Conservation (phyloP, 2,888 invertebrate species). For the Stenurella melanura region DNA sequence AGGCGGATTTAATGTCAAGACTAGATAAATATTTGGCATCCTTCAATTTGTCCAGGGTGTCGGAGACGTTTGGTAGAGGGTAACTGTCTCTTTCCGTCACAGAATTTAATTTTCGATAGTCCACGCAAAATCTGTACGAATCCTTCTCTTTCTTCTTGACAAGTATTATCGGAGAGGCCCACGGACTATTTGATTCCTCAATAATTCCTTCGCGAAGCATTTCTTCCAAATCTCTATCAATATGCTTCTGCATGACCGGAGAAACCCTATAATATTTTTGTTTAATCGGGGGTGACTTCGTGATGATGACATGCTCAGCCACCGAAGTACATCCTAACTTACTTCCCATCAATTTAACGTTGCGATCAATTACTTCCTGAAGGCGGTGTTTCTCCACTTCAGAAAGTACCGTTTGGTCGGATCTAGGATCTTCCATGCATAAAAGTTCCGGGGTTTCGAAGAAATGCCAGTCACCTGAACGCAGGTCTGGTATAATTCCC, state of each 20-base stretch:
- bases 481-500: slow-evolving; percentile 50
- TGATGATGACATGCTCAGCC: slow-evolving; percentile 40
- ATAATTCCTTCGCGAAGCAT: slow-evolving; percentile 53
- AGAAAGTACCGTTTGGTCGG: slow-evolving; percentile 7
- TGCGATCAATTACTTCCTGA: slow-evolving; percentile 10
- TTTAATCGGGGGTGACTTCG: slow-evolving; percentile 40
- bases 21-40: not conserved
- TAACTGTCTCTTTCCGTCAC: not conserved
- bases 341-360: slow-evolving; percentile 29
- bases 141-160: slow-evolving; percentile 55
- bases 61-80: not conserved
- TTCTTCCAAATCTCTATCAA: slow-evolving; percentile 38
- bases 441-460: not conserved
- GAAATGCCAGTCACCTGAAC: slow-evolving; percentile 46
- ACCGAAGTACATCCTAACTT: slow-evolving; percentile 33
- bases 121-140: not conserved
- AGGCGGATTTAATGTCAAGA: not conserved
- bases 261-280: slow-evolving; percentile 45
- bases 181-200: slow-evolving; percentile 58
- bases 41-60: not conserved
- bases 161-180: slow-evolving; percentile 60
- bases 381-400: slow-evolving; percentile 12
- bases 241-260: slow-evolving; percentile 33
- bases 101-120: not conserved
- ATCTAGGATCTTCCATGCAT: not conserved